Percentiles rank a stretch among this genome's conserved stretches.
Conservation (phyloP, 2,113 vertebrate species). For the Tringa solitaria region DNA sequence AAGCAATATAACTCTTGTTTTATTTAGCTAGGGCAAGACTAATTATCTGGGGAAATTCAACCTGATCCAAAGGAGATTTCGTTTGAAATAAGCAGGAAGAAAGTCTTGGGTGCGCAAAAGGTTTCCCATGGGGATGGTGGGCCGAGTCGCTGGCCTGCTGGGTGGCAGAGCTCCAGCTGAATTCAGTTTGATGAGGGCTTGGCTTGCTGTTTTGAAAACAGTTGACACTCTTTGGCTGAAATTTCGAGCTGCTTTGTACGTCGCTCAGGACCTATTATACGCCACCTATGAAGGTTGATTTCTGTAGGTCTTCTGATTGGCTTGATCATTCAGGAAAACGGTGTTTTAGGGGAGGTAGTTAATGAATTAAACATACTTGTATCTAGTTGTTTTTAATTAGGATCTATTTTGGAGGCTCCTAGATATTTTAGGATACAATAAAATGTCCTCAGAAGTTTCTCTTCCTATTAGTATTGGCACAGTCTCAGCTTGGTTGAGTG, state of each 20-base stretch:
- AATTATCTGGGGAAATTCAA: conserved; percentile 67
- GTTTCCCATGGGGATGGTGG: conserved; percentile 52
- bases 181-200: conserved; percentile 56
- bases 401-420: conserved; percentile 11
- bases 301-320: background rate
- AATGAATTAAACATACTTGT: conserved; percentile 43
- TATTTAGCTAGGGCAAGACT: conserved; percentile 54
- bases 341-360: background rate
- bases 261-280: conserved; percentile 28
- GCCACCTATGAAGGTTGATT: conserved; percentile 29
- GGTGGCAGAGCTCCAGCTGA: conserved; percentile 55
- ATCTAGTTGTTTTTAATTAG: conserved; percentile 23
- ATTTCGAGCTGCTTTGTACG: conserved; percentile 18
- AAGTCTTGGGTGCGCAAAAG: conserved; percentile 37
- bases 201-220: conserved; percentile 49
- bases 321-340: conserved; percentile 7
- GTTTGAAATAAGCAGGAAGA: conserved; percentile 51
- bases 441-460: conserved; percentile 30
- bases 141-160: conserved; percentile 35
- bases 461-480: conserved; percentile 34
- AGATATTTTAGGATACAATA: conserved; percentile 12
- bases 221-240: conserved; percentile 58
- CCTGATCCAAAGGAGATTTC: conserved; percentile 39
- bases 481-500: background rate
- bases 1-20: conserved; percentile 36